Percentiles rank a stretch among this genome's conserved stretches.
These are phyloP conservation scores for Cavia aperea DNA, from an alignment of 2,113 vertebrate species.

Conservation along the genomic window DNA sequence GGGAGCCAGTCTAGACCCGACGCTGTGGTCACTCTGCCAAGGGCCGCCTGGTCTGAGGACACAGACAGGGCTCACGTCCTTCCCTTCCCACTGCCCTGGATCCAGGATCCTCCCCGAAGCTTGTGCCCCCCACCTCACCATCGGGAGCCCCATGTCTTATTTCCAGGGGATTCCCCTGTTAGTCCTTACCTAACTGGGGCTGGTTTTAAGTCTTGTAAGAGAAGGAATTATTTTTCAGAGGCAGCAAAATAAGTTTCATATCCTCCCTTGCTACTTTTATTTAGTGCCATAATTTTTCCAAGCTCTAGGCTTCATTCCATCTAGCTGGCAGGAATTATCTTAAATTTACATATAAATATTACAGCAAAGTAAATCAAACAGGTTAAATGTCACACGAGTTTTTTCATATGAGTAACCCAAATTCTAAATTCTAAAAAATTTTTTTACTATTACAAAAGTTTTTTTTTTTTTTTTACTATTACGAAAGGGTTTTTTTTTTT, in stretches of 20 bases:
- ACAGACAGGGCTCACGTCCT: neutral
- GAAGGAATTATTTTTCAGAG: neutral
- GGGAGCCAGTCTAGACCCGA: neutral
- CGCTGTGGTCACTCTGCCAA: neutral
- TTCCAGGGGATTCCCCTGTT: neutral
- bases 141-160: neutral
- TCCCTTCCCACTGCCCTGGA: neutral
- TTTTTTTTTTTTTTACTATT: neutral
- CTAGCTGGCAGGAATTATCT: neutral
- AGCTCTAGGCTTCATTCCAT: neutral
- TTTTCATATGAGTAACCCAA: neutral
- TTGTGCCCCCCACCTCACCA: accelerated
- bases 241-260: neutral
- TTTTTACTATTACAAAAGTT: too few species aligned
- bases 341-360: neutral
- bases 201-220: neutral
- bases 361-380: neutral
- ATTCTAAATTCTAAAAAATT: neutral
- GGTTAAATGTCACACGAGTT: neutral
- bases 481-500: too few species aligned
- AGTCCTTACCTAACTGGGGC: neutral
- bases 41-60: neutral
- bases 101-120: neutral
- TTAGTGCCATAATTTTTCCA: neutral
- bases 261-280: neutral